Percentiles rank a stretch among this genome's conserved stretches.
Evolutionary conservation across 2,113 vertebrate genomes (phyloP).

Genomic region (Cryptomyrus ogoouensis): DNA sequence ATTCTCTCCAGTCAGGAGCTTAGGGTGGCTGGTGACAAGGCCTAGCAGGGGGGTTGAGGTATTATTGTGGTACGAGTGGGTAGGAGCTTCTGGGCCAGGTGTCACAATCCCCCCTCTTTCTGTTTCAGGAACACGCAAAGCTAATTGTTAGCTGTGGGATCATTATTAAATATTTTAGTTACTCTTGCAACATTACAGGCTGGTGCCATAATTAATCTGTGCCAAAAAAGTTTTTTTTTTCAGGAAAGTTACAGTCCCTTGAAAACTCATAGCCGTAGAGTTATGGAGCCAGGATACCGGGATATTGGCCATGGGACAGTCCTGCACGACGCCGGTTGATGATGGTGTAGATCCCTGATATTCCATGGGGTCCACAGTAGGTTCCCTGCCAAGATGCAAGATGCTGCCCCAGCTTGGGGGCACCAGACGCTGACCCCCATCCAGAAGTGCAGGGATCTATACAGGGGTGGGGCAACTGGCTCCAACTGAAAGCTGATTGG

Average conservation of each 20-base stretch:
- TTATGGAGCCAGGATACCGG: neutral
- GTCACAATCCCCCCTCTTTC: conserved; percentile 54
- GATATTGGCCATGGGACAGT: neutral
- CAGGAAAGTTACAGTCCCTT: conserved; percentile 41
- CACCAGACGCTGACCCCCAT: neutral
- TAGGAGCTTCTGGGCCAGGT: conserved; percentile 39
- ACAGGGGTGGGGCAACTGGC: neutral
- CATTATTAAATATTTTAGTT: conserved; percentile 77
- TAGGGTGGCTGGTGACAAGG: neutral
- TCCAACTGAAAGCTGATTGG: neutral
- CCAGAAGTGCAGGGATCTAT: neutral
- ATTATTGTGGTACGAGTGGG: conserved; percentile 29
- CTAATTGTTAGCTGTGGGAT: conserved; percentile 77
- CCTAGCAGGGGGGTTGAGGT: neutral
- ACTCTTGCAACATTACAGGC: conserved; percentile 66
- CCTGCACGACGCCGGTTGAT: neutral
- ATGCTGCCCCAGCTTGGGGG: neutral
- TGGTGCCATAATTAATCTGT: conserved; percentile 72
- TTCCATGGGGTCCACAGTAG: neutral
- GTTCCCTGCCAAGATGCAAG: neutral
- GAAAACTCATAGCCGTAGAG: conserved; percentile 4
- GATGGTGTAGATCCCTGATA: neutral
- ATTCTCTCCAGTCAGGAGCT: conserved; percentile 40
- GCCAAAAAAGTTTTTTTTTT: conserved; percentile 53
- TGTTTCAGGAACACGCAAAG: conserved; percentile 67